These are phyloP conservation scores for Mycetomoellerius zeteki DNA, from an alignment of 1,140 invertebrate species.

Conservation along the genomic window DNA sequence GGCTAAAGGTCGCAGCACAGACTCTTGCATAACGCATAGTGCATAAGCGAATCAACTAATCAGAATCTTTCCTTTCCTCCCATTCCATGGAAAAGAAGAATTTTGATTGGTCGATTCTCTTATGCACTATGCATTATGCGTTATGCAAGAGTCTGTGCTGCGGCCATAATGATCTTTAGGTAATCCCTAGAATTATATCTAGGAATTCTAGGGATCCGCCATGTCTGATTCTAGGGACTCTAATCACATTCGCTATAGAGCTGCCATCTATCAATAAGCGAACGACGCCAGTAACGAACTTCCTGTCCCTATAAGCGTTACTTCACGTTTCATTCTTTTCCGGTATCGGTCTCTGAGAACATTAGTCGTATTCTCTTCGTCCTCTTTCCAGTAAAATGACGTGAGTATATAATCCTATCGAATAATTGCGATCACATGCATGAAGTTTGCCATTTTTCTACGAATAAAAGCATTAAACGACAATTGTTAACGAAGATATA, in stretches of 20 bases:
- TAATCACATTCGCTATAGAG: not conserved
- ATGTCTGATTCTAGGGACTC: not conserved
- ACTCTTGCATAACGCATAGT: no score
- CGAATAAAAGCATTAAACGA: not conserved
- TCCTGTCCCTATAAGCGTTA: not conserved
- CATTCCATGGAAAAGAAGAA: no score
- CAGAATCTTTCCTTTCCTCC: no score
- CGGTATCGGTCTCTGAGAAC: slow-evolving; percentile 53
- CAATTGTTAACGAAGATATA: not conserved
- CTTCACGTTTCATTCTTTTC: slow-evolving; percentile 67
- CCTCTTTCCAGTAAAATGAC: slow-evolving; percentile 66
- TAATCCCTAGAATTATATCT: no score
- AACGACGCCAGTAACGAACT: no score
- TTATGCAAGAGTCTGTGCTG: no score
- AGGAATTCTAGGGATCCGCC: no score
- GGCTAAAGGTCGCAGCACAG: no score
- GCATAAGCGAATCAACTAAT: no score
- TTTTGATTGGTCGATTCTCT: no score
- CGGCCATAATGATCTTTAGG: no score
- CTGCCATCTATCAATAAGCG: slow-evolving; percentile 5
- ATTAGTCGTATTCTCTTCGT: not conserved
- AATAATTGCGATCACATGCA: slow-evolving; percentile 45
- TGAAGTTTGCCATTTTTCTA: not conserved
- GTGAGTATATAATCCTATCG: slow-evolving; percentile 76
- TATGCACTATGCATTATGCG: no score